Evolutionary conservation across 2,888 invertebrate species (phyloP), one percentile per base, ranked within the genome.

Genomic region (Arge pagana): DNA sequence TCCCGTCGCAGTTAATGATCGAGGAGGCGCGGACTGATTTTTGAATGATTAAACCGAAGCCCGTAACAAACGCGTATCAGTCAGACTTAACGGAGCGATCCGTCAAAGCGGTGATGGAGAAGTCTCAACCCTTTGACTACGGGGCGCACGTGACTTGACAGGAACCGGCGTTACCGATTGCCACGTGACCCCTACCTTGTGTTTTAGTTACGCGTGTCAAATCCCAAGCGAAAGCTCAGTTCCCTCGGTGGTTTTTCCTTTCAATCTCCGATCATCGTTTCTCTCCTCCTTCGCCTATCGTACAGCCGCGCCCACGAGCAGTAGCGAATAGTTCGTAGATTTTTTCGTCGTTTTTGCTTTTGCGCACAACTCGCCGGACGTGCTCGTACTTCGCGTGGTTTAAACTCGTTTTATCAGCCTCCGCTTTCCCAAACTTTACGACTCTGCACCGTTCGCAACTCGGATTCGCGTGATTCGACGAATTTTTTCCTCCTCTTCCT

Each of bases 171-270:
- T 52, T 24, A 33, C 23, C 31, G 10, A 18, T 53, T 54, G 68
- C 55, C 70, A 70, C 70, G 70, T 68, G 70, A 67, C 68, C 52
- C 51, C 59, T 19, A n/a, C 60, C 61, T 66, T 58, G 65, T 67
- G 70, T 71, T 74, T 74, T 70, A 67, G 70, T 68, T 72, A 72
- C 73, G 71, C 73, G 72, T 74, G 74, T 76, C 75, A 73, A 76
- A 71, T 72, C 72, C 70, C 70, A 63, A 66, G 67, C 68, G 68
- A 56, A 62, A 53, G 57, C 58, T 57, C 54, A 55, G 51, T 58
- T 55, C 55, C 31, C 31, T 28, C 19, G 26, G 15, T 13, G 28
- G 23, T 23, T 18, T 19, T 6, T 37, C 11, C 5, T 1, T 18
- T 4, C 11, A 19, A 15, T 36, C 21, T 16, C 19, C 8, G 6